Base-by-base conservation (phyloP, 2,888 invertebrate species). In the Seira ritae region DNA sequence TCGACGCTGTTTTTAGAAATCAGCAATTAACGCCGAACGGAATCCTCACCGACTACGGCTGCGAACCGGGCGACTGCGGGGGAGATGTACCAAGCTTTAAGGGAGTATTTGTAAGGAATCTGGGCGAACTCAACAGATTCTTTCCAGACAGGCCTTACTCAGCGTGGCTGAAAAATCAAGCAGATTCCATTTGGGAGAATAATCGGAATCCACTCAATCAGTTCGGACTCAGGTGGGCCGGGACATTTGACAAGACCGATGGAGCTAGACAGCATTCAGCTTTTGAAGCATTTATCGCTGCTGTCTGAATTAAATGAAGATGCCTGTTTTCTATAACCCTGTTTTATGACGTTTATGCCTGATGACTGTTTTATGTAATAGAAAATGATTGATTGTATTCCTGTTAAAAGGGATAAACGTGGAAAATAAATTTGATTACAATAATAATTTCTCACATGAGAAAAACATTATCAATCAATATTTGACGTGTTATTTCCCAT, bases 211-310 rank as follows among this genome's bases (percentile, higher is more conserved):
- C 50, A n/a, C 3, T 50, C 3, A n/a, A 50, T 15, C 50, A 50
- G 50, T 50, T n/a, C 15, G 50, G 50, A 50, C 17, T 50, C 2
- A 12, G 12, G 12, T 50, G 50, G 50, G 80, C 65, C 10, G 89
- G 89, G 0, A 87, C 88, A 1, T 73, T 86, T 10, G 87, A 87
- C 22, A 84, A 75, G 23, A 46, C 80, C 10, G 77, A 84, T 62
- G 86, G 85, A 2, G 80, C 85, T 0, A 79, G 80, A 19, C 89
- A 89, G 23, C 87, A 88, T n/a, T 83, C 84, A 31, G 86, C 88
- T 6, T 68, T 88, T 22, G 89, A 89, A 50, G 84, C 87, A 19
- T 87, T 87, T 42, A 69, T 77, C 62, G 86, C 86, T 15, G 84
- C 86, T 31, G 31, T 8, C 31, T 8, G 31, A 31, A 31, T 31